Evolutionary conservation across 2,888 invertebrate genomes (phyloP).

Genomic region (Andrena bucephala): DNA sequence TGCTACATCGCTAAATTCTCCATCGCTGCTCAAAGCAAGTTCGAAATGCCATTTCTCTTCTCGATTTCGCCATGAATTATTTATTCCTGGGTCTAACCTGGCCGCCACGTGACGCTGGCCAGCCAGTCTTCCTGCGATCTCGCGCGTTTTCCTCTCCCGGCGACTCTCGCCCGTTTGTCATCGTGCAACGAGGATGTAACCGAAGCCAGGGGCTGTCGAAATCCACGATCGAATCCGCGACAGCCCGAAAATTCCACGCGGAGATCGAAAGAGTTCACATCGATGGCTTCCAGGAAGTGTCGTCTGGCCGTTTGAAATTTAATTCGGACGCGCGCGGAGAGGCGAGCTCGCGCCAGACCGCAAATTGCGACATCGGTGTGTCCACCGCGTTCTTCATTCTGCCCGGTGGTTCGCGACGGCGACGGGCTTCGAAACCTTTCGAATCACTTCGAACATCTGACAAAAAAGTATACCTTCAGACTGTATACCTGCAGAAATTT

Average conservation of each 20-base stretch:
- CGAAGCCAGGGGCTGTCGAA: constrained; percentile 53
- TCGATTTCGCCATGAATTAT: constrained; percentile 29
- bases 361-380: constrained; percentile 45
- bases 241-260: constrained; percentile 63
- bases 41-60: background rate
- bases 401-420: background rate
- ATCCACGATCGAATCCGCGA: constrained; percentile 43
- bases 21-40: background rate
- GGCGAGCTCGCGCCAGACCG: constrained; percentile 23
- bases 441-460: no score
- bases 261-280: constrained; percentile 50
- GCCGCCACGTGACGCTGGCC: background rate
- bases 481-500: no score
- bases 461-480: no score
- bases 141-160: background rate
- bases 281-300: constrained; percentile 64
- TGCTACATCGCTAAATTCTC: background rate
- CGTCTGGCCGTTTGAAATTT: constrained; percentile 52
- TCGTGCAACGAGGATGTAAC: constrained; percentile 68
- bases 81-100: background rate
- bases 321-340: constrained; percentile 28
- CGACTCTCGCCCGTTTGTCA: constrained; percentile 41
- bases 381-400: background rate
- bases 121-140: constrained; percentile 8
- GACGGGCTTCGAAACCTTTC: no score